Percentiles rank a stretch among this genome's conserved stretches.
Evolutionary conservation across 2,888 invertebrate genomes (phyloP).

Genomic region (Nipponacmea schrenckii): DNA sequence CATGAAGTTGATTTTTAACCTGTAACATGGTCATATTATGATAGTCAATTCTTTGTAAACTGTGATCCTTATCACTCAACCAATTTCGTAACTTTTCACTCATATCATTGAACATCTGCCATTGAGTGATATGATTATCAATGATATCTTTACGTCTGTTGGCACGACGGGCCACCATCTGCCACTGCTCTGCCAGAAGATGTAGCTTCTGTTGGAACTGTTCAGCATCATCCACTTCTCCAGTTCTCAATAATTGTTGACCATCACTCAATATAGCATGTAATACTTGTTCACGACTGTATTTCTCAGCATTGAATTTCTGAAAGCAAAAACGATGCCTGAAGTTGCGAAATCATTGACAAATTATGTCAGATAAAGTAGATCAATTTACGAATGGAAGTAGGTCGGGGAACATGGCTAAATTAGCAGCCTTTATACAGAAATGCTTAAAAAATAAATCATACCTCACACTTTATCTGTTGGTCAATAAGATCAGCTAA

Average conservation of each 20-base stretch:
- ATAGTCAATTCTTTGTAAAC: conserved; percentile 50
- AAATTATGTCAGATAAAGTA: too few species aligned
- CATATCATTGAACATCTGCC: conserved; percentile 57
- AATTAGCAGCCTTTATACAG: too few species aligned
- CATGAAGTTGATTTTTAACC: conserved; percentile 52
- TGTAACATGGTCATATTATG: conserved; percentile 54
- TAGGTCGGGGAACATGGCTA: neutral
- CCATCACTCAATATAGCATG: conserved; percentile 64
- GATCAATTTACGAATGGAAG: too few species aligned
- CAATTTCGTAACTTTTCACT: conserved; percentile 51
- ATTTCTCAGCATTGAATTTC: conserved; percentile 62
- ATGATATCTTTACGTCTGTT: conserved; percentile 62
- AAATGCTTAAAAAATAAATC: too few species aligned
- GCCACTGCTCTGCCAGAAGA: conserved; percentile 64
- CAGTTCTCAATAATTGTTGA: conserved; percentile 55
- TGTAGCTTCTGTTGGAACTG: conserved; percentile 61
- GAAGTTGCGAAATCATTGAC: neutral
- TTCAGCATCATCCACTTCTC: conserved; percentile 54
- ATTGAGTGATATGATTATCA: conserved; percentile 54
- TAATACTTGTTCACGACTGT: conserved; percentile 61
- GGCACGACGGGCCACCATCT: conserved; percentile 57
- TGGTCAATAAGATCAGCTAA: conserved; percentile 58
- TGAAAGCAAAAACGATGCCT: conserved; percentile 32
- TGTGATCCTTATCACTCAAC: conserved; percentile 54
- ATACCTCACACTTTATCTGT: conserved; percentile 59